Base-by-base conservation (phyloP, 1,140 invertebrate genomes). In the Pogonus chalceus region DNA sequence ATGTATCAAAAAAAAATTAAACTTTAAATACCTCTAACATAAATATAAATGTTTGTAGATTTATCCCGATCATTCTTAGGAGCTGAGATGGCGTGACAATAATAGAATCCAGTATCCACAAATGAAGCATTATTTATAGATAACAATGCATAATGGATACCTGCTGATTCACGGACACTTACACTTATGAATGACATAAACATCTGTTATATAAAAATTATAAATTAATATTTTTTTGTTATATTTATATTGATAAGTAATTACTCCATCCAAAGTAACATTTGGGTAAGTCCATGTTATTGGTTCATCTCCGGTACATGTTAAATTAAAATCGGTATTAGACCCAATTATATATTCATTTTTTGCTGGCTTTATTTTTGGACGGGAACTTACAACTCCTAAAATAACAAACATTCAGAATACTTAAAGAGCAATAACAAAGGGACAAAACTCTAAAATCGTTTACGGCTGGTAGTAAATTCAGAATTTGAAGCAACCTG, bases 31-130 rank as follows among this genome's bases (percentile, higher is more conserved):
- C 83, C 83, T 64, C 77, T 73, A 0, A 86, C 80, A 60, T 78
- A 86, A 53, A 86, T 67, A 58, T 85, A 86, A 43, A 80, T 72
- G 58, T 76, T 75, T 54, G 71, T 67, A 3, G 70, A 74, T 39
- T 71, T 61, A 23, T 58, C 60, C 1, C 67, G 65, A 64, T 75
- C 74, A 21, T 72, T 70, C 26, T 67, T 58, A 22, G 74, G 57
- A 18, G 72, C 63, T 9, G 65, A 61, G 23, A 70, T 57, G 1
- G 68, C 51, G 16, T 71, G 49, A 10, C 62, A 56, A 63, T 65
- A 54, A 48, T 64, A 68, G 58, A 58, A 58, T 59, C 46, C 66
- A 59, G 51, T 66, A 60, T 18, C 73, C 54, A 23, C 62, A 58
- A 22, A 65, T 58, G 52, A 54, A 14, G 53, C 50, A 46, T 61